A percentile compares a stretch with the other conserved stretches of the same genome.
Conservation (phyloP, 2,113 vertebrate species). For the Malurus alboscapulatus region DNA sequence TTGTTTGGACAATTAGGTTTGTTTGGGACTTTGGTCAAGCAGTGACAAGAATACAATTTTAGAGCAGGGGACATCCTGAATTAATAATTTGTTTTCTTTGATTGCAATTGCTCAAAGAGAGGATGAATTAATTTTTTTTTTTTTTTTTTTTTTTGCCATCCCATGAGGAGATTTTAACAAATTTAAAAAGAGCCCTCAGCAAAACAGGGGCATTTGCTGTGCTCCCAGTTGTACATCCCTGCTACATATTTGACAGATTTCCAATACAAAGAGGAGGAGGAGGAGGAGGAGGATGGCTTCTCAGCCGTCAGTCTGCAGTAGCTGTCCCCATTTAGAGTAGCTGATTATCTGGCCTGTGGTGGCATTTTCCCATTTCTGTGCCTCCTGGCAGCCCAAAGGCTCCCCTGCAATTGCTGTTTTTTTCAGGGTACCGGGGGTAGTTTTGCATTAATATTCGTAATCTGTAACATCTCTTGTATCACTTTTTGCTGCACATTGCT, state of each 20-base stretch:
- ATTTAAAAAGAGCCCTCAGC: not conserved
- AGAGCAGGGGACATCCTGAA: not conserved
- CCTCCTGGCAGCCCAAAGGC: not conserved
- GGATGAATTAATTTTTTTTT: not conserved
- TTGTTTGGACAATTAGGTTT: conserved; percentile 19
- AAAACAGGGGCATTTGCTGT: not conserved
- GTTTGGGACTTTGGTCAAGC: conserved; percentile 9
- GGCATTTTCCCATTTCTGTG: not conserved
- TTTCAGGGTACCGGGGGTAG: accelerated
- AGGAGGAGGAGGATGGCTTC: not conserved
- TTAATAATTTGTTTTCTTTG: conserved; percentile 23
- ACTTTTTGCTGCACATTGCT: not conserved
- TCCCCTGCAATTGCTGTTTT: not conserved
- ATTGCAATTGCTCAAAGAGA: not conserved
- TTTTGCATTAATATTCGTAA: accelerated
- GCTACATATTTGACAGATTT: not conserved
- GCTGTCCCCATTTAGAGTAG: not conserved
- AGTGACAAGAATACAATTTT: not conserved
- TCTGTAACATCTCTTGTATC: accelerated
- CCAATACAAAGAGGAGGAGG: not conserved
- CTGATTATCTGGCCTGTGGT: not conserved
- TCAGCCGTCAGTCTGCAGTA: not conserved
- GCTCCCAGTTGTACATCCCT: not conserved
- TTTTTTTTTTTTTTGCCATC: not conserved
- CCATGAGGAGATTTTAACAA: not conserved